Base-by-base conservation (phyloP, 2,888 invertebrate species). In the Aphrophora alni region DNA sequence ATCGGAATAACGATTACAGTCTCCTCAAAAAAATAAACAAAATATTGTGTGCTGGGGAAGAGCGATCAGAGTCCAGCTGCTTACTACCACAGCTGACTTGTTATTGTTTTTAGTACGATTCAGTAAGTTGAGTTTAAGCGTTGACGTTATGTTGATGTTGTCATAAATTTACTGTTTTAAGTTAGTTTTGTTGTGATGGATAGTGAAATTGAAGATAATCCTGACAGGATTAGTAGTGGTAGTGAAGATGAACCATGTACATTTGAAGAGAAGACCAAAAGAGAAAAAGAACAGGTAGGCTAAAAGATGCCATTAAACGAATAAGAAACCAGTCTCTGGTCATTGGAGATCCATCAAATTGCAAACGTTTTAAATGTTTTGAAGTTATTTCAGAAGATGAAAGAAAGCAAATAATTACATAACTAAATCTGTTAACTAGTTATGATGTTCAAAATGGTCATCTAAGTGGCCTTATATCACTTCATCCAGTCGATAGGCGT, bases 331-430 rank as follows among this genome's bases (percentile, higher is more conserved):
- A 78, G 25, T 12, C 38, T 38, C 25, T 78, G 25, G 24, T 21
- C 72, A 38, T 72, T n/a, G 72, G 72, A 24, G 78, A 78, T 28
- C 78, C 78, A 1, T 78, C 72, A 38, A 72, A 78, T 27, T 82
- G 82, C 68, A 82, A 82, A 75, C 25, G 82, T 44, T 82, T 80
- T 24, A 76, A 80, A 59, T 82, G 80, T 72, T 82, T 82, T 38
- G 68, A 75, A 26, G 77, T 59, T 44, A 82, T 80, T 76, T 74
- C 78, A 70, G 25, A 25, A 44, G 77, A 82, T 59, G 78, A 81
- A 71, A 78, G 71, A 71, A 71, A 76, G 12, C 17, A 70, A n/a
- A 76, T 82, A 24, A 82, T 80, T 24, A 77, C n/a, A 70, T 59
- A 82, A 24, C 78, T 82, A 59, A 80, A 82, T 73, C 74, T 75